Conservation (phyloP, 1,140 invertebrate species). For the Apis mellifera region Amel_HAv3.1 CM009934.2:411501-412000, state of each 20-base stretch:
- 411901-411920: no score
- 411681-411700: not conserved
- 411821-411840: not conserved
- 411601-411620: not conserved
- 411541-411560: not conserved
- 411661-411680: not conserved
- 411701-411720: not conserved
- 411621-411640: not conserved
- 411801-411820: not conserved
- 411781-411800: not conserved
- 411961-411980: no score
- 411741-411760: not conserved
- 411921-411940: no score
- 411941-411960: no score
- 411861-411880: not conserved
- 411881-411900: not conserved
- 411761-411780: not conserved
- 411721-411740: not conserved
- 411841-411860: not conserved
- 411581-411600: no score
- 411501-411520: not conserved
- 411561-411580: not conserved
- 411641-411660: not conserved
- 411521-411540: not conserved
- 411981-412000: no score